A percentile compares a stretch with the other conserved stretches of the same genome.
These are phyloP conservation scores for Conger conger DNA, from an alignment of 2,113 vertebrate genomes.

Conservation along the genomic window DNA sequence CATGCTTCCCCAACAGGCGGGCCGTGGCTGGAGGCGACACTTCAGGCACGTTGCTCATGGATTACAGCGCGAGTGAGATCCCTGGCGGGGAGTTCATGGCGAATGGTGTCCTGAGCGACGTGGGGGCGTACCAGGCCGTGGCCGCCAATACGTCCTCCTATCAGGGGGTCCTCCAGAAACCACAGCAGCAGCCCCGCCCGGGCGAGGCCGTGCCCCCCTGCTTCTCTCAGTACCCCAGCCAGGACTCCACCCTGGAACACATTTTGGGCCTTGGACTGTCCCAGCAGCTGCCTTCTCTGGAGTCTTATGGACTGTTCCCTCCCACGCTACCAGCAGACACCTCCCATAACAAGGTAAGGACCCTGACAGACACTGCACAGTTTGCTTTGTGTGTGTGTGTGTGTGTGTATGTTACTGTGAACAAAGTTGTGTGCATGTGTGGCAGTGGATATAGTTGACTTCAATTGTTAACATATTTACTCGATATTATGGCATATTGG, in stretches of 20 bases:
- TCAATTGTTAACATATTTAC: no score
- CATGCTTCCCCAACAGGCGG: neutral
- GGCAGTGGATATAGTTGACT: neutral
- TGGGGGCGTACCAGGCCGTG: conserved; percentile 16
- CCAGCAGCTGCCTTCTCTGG: conserved; percentile 43
- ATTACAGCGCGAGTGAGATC: conserved; percentile 41
- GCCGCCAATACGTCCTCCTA: conserved; percentile 41
- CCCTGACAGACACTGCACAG: neutral
- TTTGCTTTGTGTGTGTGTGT: neutral
- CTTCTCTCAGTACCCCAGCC: conserved; percentile 55
- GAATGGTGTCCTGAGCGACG: conserved; percentile 31
- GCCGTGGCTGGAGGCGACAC: neutral
- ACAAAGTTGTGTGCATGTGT: neutral
- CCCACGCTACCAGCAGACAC: conserved; percentile 46
- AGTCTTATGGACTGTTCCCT: conserved; percentile 48
- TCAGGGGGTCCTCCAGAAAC: conserved; percentile 49
- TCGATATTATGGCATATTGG: no score
- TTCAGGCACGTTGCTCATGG: conserved; percentile 31
- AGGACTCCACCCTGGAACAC: conserved; percentile 57
- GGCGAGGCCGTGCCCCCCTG: conserved; percentile 52
- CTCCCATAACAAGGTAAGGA: conserved; percentile 58
- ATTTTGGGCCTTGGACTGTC: conserved; percentile 55
- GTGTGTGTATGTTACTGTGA: neutral
- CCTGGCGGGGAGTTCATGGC: conserved; percentile 38
- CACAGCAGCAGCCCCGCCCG: conserved; percentile 37